Percentiles rank a stretch among this genome's conserved stretches.
Conservation (phyloP, 2,888 invertebrate genomes). For the Periphyllus acericola region DNA sequence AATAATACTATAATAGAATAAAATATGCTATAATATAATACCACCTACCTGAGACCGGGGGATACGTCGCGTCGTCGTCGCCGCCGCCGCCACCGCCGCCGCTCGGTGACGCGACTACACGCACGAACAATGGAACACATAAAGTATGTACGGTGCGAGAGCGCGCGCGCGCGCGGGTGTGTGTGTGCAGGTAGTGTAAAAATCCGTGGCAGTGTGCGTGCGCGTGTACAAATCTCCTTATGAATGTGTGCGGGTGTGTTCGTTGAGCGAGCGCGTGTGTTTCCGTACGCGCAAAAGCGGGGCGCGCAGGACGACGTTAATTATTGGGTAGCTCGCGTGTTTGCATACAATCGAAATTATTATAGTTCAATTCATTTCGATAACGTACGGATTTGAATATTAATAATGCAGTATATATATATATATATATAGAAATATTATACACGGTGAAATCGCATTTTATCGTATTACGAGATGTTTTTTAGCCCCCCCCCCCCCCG, state of each 20-base stretch:
- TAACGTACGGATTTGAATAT: background rate
- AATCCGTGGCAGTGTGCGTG: background rate
- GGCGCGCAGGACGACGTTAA: background rate
- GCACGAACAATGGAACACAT: background rate
- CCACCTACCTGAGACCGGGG: background rate
- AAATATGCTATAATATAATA: background rate
- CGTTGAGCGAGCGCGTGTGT: background rate
- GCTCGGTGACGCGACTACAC: background rate
- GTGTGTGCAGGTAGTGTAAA: background rate
- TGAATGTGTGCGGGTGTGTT: conserved; percentile 45
- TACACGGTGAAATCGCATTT: background rate
- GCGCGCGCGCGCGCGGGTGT: background rate
- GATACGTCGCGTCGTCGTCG: background rate
- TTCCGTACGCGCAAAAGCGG: background rate
- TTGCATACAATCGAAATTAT: conserved; percentile 31
- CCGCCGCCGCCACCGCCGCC: background rate
- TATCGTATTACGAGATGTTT: background rate
- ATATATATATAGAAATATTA: background rate
- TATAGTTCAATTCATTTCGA: conserved; percentile 33
- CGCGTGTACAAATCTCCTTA: background rate
- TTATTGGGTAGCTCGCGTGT: conserved; percentile 33
- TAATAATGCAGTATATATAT: too few relatives aligned
- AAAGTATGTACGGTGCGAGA: background rate
- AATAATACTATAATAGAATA: too few relatives aligned
- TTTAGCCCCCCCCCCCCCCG: too few relatives aligned